These are phyloP conservation scores for Drosophila melanogaster DNA, from an alignment of 1,140 invertebrate species.

Conservation along the genomic window DNA sequence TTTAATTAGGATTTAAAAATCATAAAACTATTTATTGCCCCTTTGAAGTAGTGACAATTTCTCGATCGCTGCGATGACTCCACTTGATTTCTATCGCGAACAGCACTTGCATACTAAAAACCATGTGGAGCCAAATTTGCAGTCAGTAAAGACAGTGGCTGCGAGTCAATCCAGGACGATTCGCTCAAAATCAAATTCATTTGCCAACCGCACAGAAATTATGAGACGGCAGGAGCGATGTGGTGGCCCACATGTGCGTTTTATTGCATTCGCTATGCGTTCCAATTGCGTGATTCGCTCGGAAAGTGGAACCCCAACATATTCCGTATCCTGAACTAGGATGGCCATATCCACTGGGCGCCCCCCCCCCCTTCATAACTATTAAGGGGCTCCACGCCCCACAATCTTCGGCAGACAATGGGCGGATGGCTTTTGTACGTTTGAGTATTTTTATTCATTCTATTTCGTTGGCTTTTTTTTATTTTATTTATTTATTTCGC, in stretches of 20 bases:
- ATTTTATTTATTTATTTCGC: conserved; percentile 78
- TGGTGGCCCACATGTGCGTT: conserved; percentile 71
- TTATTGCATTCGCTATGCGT: conserved; percentile 71
- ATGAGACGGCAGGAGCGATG: conserved; percentile 39
- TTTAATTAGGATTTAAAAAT: too few relatives aligned
- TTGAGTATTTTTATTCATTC: conserved; percentile 81
- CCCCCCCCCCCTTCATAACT: conserved; percentile 30
- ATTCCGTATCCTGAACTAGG: background rate
- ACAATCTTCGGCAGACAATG: conserved; percentile 38
- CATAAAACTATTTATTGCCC: too few relatives aligned
- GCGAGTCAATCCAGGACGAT: conserved; percentile 57
- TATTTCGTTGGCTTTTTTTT: conserved; percentile 60
- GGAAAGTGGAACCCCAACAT: background rate
- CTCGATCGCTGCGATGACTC: too few relatives aligned
- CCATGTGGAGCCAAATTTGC: conserved; percentile 42
- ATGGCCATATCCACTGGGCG: background rate
- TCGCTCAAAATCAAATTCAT: conserved; percentile 79
- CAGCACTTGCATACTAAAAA: conserved; percentile 2
- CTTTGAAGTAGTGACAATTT: too few relatives aligned
- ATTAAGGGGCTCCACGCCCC: conserved; percentile 37
- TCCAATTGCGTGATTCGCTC: conserved; percentile 49
- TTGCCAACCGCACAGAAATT: conserved; percentile 75
- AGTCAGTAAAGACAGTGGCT: conserved; percentile 34
- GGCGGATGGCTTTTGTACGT: conserved; percentile 63
- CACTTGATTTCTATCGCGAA: too few relatives aligned